Percentiles rank a stretch among this genome's conserved stretches.
phyloP scores from a whole-genome alignment of 2,797 vertebrate species.

The Schizopygopsis malacanthus region DNA sequence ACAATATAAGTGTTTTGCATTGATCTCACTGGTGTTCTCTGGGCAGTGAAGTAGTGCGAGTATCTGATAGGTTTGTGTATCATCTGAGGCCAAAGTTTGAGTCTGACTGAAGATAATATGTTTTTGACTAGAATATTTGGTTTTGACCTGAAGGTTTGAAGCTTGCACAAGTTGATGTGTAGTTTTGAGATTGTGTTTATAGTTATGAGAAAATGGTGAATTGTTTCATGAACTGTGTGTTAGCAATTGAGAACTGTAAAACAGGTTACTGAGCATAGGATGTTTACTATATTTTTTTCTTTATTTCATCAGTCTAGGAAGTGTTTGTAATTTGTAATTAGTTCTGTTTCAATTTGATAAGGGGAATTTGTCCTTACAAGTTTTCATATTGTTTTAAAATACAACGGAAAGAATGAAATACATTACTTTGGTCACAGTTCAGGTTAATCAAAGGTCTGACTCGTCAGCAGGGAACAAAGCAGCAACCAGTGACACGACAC shows the following conservation, averaged over 20 bases:
- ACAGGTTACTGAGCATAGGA: neutral
- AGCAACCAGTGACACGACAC: slow-evolving; percentile 25
- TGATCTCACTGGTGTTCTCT: no score
- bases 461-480: slow-evolving; percentile 29
- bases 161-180: no score
- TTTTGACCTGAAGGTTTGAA: no score
- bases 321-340: slow-evolving; percentile 19
- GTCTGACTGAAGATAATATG: no score
- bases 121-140: no score
- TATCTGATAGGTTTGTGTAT: no score
- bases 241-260: neutral
- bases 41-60: no score
- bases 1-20: no score
- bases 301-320: neutral
- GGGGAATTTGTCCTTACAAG: neutral
- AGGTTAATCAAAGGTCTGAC: slow-evolving; percentile 43
- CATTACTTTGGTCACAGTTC: neutral
- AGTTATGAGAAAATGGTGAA: no score
- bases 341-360: slow-evolving; percentile 24
- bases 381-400: neutral
- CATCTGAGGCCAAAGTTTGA: no score
- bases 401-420: neutral
- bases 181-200: neutral
- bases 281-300: neutral
- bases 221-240: neutral